A percentile compares a stretch with the other conserved stretches of the same genome.
Conservation (phyloP, 2,797 vertebrate species). For the Tauraco hartlaubi region DNA sequence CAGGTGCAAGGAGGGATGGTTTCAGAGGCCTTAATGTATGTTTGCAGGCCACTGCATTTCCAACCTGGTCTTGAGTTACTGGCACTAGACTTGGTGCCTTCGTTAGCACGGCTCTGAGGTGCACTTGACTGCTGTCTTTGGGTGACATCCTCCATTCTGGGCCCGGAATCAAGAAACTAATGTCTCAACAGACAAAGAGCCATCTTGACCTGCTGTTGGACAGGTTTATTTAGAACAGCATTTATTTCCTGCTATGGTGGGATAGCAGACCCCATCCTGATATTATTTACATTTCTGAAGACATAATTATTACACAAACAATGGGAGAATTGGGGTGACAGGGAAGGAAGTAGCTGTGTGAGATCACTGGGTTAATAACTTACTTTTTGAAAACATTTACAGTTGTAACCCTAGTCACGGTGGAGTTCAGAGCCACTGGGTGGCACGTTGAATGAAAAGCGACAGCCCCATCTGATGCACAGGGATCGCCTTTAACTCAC, state of each 20-base stretch:
- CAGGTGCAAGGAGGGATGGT: background rate
- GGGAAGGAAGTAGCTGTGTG: background rate
- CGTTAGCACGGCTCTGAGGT: background rate
- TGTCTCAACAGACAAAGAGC: background rate
- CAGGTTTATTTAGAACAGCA: slow-evolving; percentile 63
- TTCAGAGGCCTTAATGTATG: background rate
- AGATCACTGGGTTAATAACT: background rate
- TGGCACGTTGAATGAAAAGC: background rate
- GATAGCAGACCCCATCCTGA: background rate
- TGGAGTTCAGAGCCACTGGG: background rate
- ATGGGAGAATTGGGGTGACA: background rate
- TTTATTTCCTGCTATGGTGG: background rate
- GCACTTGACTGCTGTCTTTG: background rate
- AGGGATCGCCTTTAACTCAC: background rate
- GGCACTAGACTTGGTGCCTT: background rate
- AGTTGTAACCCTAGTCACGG: background rate
- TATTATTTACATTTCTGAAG: slow-evolving; percentile 47
- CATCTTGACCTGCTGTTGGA: slow-evolving; percentile 61
- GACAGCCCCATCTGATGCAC: background rate
- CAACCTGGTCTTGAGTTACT: background rate
- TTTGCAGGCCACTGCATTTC: background rate
- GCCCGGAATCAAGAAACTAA: background rate
- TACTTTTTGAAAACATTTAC: background rate
- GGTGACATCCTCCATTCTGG: background rate
- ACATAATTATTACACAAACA: slow-evolving; percentile 9